These are phyloP conservation scores for Halichoerus grypus DNA, from an alignment of 2,113 vertebrate genomes.

Conservation along the genomic window DNA sequence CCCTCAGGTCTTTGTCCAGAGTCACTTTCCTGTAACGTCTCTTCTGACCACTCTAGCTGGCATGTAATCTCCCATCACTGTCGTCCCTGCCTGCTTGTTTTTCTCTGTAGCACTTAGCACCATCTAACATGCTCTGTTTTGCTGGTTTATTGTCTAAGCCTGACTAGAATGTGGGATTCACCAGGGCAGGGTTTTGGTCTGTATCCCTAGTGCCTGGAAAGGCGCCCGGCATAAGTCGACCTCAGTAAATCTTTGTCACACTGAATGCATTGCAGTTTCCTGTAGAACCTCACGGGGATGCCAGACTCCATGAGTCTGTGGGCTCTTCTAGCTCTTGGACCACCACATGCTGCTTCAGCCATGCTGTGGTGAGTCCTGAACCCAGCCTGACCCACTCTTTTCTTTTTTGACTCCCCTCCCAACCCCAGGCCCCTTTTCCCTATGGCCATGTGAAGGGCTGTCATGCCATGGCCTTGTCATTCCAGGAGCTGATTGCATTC, in stretches of 20 bases:
- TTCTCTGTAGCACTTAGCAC: background rate
- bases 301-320: background rate
- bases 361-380: background rate
- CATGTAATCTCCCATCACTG: background rate
- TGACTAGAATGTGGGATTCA: background rate
- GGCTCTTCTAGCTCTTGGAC: background rate
- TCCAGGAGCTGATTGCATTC: background rate
- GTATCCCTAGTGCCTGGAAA: background rate
- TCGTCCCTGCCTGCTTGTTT: background rate
- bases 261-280: background rate
- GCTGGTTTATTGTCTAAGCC: background rate
- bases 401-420: background rate
- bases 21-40: background rate
- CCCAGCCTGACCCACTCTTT: background rate
- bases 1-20: background rate
- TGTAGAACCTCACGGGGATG: background rate
- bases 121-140: background rate
- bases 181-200: background rate
- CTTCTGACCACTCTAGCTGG: background rate
- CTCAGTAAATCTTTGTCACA: background rate
- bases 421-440: background rate
- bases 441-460: background rate
- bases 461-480: background rate
- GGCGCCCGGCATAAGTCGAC: background rate
- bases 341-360: background rate